A percentile compares a stretch with the other conserved stretches of the same genome.
Evolutionary conservation across 2,113 vertebrate species (phyloP).

Genomic region (Eretmochelys imbricata): DNA sequence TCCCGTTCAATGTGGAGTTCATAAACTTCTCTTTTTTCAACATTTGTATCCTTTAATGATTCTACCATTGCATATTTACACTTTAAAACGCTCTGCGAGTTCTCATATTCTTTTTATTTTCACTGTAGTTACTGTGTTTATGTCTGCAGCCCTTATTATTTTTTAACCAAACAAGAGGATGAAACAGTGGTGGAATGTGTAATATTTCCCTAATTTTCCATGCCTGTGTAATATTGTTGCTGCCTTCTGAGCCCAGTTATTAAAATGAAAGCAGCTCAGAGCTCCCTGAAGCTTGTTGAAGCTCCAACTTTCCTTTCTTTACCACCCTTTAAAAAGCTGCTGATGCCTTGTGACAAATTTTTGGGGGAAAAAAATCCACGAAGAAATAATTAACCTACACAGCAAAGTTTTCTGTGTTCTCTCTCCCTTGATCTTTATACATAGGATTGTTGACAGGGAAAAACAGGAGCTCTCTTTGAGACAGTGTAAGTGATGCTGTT

Average conservation of each 20-base stretch:
- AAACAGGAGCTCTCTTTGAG: not conserved
- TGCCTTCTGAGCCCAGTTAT: not conserved
- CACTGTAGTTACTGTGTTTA: conserved; percentile 8
- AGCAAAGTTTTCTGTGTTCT: not conserved
- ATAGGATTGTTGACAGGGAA: not conserved
- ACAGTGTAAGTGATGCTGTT: not conserved
- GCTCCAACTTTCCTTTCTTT: not conserved
- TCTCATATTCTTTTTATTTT: conserved; percentile 40
- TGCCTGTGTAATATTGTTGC: not conserved
- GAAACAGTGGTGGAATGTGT: not conserved
- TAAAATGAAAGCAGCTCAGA: not conserved
- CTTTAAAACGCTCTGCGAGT: conserved; percentile 38
- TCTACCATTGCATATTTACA: not conserved
- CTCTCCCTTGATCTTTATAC: not conserved
- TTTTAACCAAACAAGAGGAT: not conserved
- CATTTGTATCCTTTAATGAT: conserved; percentile 58
- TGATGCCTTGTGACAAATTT: conserved; percentile 6
- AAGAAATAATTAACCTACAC: not conserved
- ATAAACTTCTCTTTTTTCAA: conserved; percentile 67
- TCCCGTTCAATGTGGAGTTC: conserved; percentile 53
- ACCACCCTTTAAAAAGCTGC: not conserved
- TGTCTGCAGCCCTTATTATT: conserved; percentile 30
- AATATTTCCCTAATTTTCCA: not conserved
- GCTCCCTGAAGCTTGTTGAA: not conserved
- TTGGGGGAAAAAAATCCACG: not conserved